Evolutionary conservation across 1,140 invertebrate genomes (phyloP).

Genomic region (Drosophila dunni): DNA sequence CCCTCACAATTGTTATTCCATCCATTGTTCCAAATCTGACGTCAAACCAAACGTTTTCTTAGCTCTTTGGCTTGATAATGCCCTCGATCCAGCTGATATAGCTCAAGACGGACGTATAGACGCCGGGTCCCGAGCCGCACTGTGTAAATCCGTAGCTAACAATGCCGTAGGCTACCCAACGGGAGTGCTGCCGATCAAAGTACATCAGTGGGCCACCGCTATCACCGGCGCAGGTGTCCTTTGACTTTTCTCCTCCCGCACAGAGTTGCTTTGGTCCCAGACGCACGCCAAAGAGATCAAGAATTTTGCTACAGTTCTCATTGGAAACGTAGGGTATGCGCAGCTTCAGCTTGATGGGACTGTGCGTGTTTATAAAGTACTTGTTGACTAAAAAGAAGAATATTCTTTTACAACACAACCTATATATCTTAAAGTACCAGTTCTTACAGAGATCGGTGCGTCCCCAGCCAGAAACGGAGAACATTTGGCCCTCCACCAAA

Average conservation of each 20-base stretch:
- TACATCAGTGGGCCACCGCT: slow-evolving; percentile 87
- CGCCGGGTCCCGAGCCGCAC: slow-evolving; percentile 87
- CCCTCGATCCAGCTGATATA: slow-evolving; percentile 85
- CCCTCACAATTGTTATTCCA: slow-evolving; percentile 46
- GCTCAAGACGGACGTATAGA: slow-evolving; percentile 85
- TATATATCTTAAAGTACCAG: not conserved
- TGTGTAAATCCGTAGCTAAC: slow-evolving; percentile 87
- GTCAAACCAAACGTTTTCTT: slow-evolving; percentile 47
- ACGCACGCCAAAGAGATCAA: slow-evolving; percentile 80
- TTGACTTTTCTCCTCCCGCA: slow-evolving; percentile 88
- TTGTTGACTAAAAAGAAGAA: slow-evolving; percentile 68
- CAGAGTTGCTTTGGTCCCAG: slow-evolving; percentile 87
- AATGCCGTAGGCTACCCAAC: slow-evolving; percentile 85
- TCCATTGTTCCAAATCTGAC: slow-evolving; percentile 42
- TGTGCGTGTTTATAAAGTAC: slow-evolving; percentile 79
- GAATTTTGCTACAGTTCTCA: slow-evolving; percentile 73
- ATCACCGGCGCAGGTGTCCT: slow-evolving; percentile 89
- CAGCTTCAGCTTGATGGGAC: slow-evolving; percentile 82
- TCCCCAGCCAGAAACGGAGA: slow-evolving; percentile 93
- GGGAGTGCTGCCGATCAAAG: slow-evolving; percentile 69
- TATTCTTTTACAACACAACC: not conserved
- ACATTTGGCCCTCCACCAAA: slow-evolving; percentile 85
- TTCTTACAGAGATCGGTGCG: slow-evolving; percentile 87
- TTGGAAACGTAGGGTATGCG: slow-evolving; percentile 73
- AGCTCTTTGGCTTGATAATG: slow-evolving; percentile 42